Evolutionary conservation across 2,888 invertebrate genomes (phyloP).

Genomic region (Temnothorax unifasciatus): DNA sequence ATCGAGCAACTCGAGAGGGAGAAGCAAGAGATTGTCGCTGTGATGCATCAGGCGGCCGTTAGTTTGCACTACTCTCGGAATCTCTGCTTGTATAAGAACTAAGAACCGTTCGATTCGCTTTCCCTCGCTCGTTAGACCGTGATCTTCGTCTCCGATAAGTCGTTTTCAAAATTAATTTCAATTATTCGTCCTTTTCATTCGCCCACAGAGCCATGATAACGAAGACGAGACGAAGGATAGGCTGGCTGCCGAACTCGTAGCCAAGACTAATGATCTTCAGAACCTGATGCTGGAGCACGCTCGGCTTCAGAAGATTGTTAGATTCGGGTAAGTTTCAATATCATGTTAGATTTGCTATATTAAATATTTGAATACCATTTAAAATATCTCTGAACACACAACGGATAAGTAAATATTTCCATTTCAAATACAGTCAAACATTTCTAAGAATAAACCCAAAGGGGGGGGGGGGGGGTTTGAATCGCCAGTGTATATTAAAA

Average conservation of each 20-base stretch:
- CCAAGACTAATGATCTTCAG: conserved; percentile 85
- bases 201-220: conserved; percentile 84
- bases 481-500: too few species aligned
- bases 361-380: not conserved
- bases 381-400: not conserved
- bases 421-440: not conserved
- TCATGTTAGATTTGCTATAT: not conserved
- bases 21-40: conserved; percentile 87
- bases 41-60: conserved; percentile 87
- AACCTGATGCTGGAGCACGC: conserved; percentile 69
- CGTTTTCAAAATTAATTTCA: conserved; percentile 24
- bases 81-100: conserved; percentile 64
- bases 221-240: conserved; percentile 87
- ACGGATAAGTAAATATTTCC: not conserved
- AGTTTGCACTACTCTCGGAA: conserved; percentile 77
- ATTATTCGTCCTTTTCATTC: conserved; percentile 35
- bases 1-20: conserved; percentile 86
- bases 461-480: too few species aligned
- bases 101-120: conserved; percentile 56
- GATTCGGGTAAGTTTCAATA: conserved; percentile 70
- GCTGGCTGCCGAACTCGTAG: conserved; percentile 87
- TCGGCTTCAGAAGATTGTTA: conserved; percentile 71
- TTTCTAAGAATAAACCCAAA: too few species aligned
- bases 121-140: conserved; percentile 46
- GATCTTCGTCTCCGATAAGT: not conserved